Percentiles rank a stretch among this genome's conserved stretches.
phyloP scores from a whole-genome alignment of 2,888 invertebrate genomes.

The Drosophila bunnanda region DNA sequence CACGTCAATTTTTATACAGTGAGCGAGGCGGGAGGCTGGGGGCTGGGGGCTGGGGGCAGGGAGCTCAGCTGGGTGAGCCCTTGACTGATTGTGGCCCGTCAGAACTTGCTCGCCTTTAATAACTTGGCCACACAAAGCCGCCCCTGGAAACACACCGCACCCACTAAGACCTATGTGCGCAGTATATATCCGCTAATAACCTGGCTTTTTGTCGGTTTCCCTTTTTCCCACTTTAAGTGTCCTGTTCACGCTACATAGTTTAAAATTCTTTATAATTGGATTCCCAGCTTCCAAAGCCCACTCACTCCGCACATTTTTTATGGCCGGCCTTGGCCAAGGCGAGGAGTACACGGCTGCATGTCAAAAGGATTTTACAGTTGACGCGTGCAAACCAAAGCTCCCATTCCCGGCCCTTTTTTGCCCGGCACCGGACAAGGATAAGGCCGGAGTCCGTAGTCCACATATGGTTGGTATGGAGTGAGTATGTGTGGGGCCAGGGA shows the following conservation, averaged over 20 bases:
- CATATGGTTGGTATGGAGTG: conserved; percentile 43
- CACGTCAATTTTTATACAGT: conserved; percentile 72
- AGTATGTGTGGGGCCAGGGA: conserved; percentile 40
- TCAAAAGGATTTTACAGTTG: conserved; percentile 80
- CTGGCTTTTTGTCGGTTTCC: conserved; percentile 54
- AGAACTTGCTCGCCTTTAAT: conserved; percentile 76
- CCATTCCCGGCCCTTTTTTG: conserved; percentile 36
- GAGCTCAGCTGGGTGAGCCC: conserved; percentile 72
- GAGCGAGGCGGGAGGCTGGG: not conserved
- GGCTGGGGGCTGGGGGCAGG: conserved; percentile 8
- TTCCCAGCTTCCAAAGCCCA: conserved; percentile 68
- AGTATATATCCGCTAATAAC: conserved; percentile 66
- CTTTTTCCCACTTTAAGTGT: conserved; percentile 70
- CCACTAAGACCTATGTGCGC: conserved; percentile 9
- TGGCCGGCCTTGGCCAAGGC: conserved; percentile 53
- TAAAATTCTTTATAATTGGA: conserved; percentile 79
- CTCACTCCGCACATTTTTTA: conserved; percentile 64
- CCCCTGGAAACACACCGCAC: conserved; percentile 11
- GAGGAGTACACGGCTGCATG: conserved; percentile 55
- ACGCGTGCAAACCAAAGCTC: conserved; percentile 76
- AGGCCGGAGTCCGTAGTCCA: conserved; percentile 38
- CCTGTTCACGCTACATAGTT: conserved; percentile 78
- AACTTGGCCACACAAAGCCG: conserved; percentile 63
- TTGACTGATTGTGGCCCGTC: conserved; percentile 77
- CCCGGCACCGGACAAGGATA: conserved; percentile 6